Conservation (phyloP, 2,888 invertebrate species). For the Rutpela maculata region DNA sequence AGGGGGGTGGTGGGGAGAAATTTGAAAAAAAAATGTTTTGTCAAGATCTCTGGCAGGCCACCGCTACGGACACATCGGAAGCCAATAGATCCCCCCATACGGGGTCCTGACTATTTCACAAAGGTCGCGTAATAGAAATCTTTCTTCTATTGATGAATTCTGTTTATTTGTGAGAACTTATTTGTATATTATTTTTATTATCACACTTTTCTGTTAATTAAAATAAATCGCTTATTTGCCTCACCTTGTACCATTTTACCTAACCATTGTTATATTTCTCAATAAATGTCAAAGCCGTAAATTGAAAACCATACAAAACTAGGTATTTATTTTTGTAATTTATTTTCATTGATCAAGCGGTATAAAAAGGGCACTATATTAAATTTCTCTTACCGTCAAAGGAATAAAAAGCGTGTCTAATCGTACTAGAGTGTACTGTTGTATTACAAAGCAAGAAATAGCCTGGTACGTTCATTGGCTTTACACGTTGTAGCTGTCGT, state of each 20-base stretch:
- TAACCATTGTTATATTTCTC: not conserved
- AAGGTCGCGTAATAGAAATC: too few relatives aligned
- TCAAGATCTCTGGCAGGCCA: too few relatives aligned
- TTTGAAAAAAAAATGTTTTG: too few relatives aligned
- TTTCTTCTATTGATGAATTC: too few relatives aligned
- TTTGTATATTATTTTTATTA: too few relatives aligned
- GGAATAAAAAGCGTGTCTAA: conserved; percentile 25
- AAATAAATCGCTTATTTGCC: too few relatives aligned
- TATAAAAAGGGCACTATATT: conserved; percentile 7
- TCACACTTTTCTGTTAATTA: too few relatives aligned
- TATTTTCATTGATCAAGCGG: conserved; percentile 9
- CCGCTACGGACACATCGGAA: too few relatives aligned
- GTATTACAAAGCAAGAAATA: conserved; percentile 25
- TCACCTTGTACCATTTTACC: not conserved
- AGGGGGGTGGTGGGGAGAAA: too few relatives aligned
- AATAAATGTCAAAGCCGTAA: not conserved
- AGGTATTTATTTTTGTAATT: not conserved
- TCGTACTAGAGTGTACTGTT: conserved; percentile 16
- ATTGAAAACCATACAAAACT: conserved; percentile 8
- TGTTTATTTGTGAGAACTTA: too few relatives aligned
- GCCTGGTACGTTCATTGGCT: conserved; percentile 2
- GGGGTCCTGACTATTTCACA: too few relatives aligned
- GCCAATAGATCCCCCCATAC: too few relatives aligned
- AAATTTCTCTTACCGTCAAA: conserved; percentile 23
- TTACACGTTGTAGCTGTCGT: conserved; percentile 38